Evolutionary conservation across 2,888 invertebrate species (phyloP).

Genomic region (Archips crataeganus): DNA sequence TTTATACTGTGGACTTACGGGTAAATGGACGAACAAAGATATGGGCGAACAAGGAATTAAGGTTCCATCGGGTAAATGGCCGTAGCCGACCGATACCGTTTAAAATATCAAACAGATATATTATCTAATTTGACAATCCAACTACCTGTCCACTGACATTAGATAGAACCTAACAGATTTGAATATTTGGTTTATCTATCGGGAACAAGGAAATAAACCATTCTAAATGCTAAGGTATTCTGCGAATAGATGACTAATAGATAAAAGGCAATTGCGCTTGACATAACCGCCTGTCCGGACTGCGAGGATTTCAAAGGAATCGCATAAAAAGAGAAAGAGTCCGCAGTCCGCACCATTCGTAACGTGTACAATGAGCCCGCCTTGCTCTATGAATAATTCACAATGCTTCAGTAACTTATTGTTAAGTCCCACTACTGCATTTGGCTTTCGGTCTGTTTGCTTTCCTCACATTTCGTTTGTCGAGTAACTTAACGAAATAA

Average conservation of each 20-base stretch:
- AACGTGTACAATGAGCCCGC: slow-evolving; percentile 49
- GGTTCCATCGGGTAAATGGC: no score
- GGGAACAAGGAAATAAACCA: not conserved
- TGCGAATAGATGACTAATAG: slow-evolving; percentile 17
- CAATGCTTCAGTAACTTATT: slow-evolving; percentile 58
- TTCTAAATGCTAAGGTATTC: not conserved
- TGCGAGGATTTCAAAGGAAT: slow-evolving; percentile 39
- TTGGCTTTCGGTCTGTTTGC: slow-evolving; percentile 47
- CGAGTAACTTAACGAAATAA: slow-evolving; percentile 37
- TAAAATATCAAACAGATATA: no score
- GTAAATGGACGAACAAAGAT: no score
- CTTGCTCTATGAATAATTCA: slow-evolving; percentile 59
- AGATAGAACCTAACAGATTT: no score
- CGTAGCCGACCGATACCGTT: no score
- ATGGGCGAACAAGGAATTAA: no score
- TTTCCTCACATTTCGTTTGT: slow-evolving; percentile 42
- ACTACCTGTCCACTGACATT: not conserved
- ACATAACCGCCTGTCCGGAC: slow-evolving; percentile 30
- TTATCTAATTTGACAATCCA: not conserved
- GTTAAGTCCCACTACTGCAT: slow-evolving; percentile 57
- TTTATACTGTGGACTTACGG: no score
- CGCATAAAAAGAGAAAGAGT: slow-evolving; percentile 45
- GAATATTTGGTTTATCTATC: not conserved
- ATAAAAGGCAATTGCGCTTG: slow-evolving; percentile 33
- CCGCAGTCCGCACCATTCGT: slow-evolving; percentile 30